A percentile compares a stretch with the other conserved stretches of the same genome.
Conservation (phyloP, 2,888 invertebrate species). For the Temnothorax unifasciatus region DNA sequence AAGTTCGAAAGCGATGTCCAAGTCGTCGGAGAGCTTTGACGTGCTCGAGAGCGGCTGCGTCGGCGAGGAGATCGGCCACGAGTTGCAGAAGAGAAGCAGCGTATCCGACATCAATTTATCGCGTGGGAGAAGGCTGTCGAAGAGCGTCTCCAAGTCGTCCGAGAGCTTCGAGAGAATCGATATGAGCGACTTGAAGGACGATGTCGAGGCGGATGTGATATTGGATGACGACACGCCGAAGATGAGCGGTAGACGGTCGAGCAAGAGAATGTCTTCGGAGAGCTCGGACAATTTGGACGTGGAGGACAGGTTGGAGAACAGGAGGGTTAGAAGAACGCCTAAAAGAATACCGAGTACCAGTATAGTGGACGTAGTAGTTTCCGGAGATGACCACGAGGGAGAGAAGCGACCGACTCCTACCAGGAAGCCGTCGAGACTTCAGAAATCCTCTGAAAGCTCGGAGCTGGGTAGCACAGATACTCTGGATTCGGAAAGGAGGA, state of each 20-base stretch:
- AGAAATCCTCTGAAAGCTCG: slow-evolving; percentile 85
- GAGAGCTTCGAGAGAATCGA: slow-evolving; percentile 81
- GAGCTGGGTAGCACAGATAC: slow-evolving; percentile 85
- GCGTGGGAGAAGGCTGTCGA: slow-evolving; percentile 73
- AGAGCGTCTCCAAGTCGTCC: slow-evolving; percentile 81
- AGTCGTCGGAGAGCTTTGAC: slow-evolving; percentile 84
- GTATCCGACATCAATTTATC: slow-evolving; percentile 81
- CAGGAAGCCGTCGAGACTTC: slow-evolving; percentile 79
- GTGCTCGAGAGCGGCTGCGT: slow-evolving; percentile 62
- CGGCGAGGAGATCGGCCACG: slow-evolving; percentile 60
- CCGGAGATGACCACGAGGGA: slow-evolving; percentile 71
- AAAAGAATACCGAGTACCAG: slow-evolving; percentile 81
- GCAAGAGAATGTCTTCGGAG: slow-evolving; percentile 82
- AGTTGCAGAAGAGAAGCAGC: slow-evolving; percentile 81
- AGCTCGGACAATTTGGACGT: slow-evolving; percentile 84
- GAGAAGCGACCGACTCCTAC: slow-evolving; percentile 72
- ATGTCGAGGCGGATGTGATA: slow-evolving; percentile 62
- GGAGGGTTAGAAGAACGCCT: slow-evolving; percentile 77
- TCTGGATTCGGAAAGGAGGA: slow-evolving; percentile 82
- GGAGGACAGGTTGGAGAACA: slow-evolving; percentile 81
- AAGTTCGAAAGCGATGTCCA: slow-evolving; percentile 79
- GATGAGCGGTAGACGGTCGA: slow-evolving; percentile 70
- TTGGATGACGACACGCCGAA: slow-evolving; percentile 62
- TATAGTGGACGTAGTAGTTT: slow-evolving; percentile 75
- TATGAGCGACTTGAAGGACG: slow-evolving; percentile 65